Percentiles rank a stretch among this genome's conserved stretches.
These are phyloP conservation scores for Ectropis crepuscularia DNA, from an alignment of 2,888 invertebrate species.

Conservation along the genomic window DNA sequence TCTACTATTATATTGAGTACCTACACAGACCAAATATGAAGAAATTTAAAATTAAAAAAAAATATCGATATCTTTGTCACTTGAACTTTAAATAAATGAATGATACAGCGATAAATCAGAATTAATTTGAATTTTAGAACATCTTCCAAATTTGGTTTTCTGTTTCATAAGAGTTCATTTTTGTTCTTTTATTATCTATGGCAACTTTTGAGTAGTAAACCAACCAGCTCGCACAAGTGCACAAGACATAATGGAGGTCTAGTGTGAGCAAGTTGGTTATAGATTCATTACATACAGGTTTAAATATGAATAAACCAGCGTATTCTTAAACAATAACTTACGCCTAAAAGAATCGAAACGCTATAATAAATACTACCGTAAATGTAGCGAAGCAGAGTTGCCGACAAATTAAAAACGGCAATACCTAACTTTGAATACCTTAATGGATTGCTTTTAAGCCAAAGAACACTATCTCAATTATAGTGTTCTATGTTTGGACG, in stretches of 20 bases:
- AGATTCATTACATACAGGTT: background rate
- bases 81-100: no score
- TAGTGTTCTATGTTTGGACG: background rate
- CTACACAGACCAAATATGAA: background rate
- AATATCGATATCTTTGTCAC: no score
- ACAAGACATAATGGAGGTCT: no score
- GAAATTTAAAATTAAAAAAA: no score
- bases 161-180: no score
- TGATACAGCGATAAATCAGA: no score
- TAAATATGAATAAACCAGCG: slow-evolving; percentile 25
- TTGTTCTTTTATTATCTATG: no score
- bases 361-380: slow-evolving; percentile 26
- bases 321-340: slow-evolving; percentile 34
- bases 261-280: background rate
- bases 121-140: no score
- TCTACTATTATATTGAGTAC: slow-evolving; percentile 1
- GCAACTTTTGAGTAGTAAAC: no score
- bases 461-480: slow-evolving; percentile 7
- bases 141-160: no score
- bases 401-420: slow-evolving; percentile 35
- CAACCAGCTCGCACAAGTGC: no score
- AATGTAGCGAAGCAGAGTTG: slow-evolving; percentile 36
- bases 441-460: slow-evolving; percentile 30
- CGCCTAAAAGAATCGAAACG: slow-evolving; percentile 36
- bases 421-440: slow-evolving; percentile 32